Conservation (phyloP, 2,888 invertebrate genomes). For the Andrena bicolor region DNA sequence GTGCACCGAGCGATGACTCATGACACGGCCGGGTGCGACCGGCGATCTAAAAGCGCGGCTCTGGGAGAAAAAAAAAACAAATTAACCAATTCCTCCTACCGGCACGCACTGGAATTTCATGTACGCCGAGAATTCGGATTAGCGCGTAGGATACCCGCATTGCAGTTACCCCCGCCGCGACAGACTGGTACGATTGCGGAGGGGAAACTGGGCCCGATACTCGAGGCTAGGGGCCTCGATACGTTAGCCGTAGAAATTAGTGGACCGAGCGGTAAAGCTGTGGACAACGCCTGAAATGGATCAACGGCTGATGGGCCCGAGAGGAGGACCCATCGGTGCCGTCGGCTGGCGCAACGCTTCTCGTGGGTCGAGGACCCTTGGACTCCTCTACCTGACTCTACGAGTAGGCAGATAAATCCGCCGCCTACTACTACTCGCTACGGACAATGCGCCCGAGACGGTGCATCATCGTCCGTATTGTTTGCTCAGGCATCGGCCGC, state of each 20-base stretch:
- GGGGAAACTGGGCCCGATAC: not conserved
- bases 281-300: slow-evolving; percentile 16
- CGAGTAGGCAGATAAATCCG: slow-evolving; percentile 80
- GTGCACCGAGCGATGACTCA: slow-evolving; percentile 38
- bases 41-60: slow-evolving; percentile 12
- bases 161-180: not conserved
- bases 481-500: slow-evolving; percentile 75
- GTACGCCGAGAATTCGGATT: slow-evolving; percentile 51
- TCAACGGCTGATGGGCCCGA: slow-evolving; percentile 50
- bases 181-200: not conserved
- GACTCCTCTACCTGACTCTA: slow-evolving; percentile 74
- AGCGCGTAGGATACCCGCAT: slow-evolving; percentile 12
- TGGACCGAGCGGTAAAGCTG: not conserved
- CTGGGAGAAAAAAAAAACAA: not conserved
- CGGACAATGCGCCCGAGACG: slow-evolving; percentile 77
- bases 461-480: slow-evolving; percentile 81
- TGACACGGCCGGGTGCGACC: not conserved
- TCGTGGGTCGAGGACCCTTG: slow-evolving; percentile 76
- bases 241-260: not conserved
- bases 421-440: slow-evolving; percentile 79
- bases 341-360: slow-evolving; percentile 67
- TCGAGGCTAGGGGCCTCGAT: not conserved
- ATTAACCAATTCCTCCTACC: slow-evolving; percentile 34
- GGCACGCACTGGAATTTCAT: slow-evolving; percentile 51
- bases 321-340: slow-evolving; percentile 62